Evolutionary conservation across 2,113 vertebrate genomes (phyloP).

Genomic region (Tauraco erythrolophus): DNA sequence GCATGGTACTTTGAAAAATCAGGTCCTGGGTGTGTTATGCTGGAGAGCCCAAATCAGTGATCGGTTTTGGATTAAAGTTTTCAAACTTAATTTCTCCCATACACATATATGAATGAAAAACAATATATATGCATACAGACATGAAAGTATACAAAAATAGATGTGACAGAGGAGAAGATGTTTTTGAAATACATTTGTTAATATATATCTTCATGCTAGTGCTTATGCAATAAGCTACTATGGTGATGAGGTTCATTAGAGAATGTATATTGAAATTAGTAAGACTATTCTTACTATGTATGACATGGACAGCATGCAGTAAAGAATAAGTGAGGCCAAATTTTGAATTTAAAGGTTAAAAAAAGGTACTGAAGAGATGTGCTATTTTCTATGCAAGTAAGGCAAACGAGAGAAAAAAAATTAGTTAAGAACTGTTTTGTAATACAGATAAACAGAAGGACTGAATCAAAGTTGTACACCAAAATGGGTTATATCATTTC

Average conservation of each 20-base stretch:
- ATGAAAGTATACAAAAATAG: neutral
- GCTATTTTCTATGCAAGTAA: neutral
- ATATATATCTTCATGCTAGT: neutral
- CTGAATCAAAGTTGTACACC: neutral
- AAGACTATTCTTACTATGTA: neutral
- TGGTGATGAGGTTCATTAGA: neutral
- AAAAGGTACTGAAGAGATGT: neutral
- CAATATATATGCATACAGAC: too few species aligned
- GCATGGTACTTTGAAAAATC: neutral
- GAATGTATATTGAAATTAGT: neutral
- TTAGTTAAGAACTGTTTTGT: neutral
- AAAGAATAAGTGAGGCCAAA: neutral
- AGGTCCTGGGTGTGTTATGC: neutral
- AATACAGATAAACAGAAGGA: neutral
- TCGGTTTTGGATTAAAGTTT: neutral
- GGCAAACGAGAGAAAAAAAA: neutral
- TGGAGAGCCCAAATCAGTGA: neutral
- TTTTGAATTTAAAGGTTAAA: neutral
- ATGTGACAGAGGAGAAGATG: neutral
- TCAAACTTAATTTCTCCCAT: neutral
- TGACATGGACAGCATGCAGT: neutral
- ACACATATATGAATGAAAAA: neutral
- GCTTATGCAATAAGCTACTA: neutral
- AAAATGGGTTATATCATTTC: neutral
- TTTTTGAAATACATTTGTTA: neutral